Percentiles rank a stretch among this genome's conserved stretches.
Evolutionary conservation across 1,140 invertebrate genomes (phyloP).

Genomic region (Matsumurasca onukii): DNA sequence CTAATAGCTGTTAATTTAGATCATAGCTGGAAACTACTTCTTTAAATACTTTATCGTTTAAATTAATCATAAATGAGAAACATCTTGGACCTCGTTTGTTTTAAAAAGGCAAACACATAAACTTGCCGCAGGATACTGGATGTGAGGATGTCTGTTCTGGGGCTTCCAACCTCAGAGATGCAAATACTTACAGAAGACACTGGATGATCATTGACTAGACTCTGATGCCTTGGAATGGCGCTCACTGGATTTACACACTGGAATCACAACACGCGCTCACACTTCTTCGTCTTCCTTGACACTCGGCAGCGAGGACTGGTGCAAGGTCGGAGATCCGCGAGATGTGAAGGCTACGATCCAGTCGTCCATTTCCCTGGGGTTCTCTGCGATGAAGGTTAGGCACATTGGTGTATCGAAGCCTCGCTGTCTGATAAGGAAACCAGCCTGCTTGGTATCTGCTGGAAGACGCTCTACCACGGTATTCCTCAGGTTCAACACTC

Average conservation of each 20-base stretch:
- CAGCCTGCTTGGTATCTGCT: conserved; percentile 48
- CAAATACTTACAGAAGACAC: neutral
- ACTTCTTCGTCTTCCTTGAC: conserved; percentile 62
- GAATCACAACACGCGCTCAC: conserved; percentile 41
- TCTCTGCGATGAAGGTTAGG: conserved; percentile 59
- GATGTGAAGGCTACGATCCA: conserved; percentile 63
- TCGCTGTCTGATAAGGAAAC: conserved; percentile 59
- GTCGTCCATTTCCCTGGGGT: conserved; percentile 58
- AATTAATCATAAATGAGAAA: too few relatives aligned
- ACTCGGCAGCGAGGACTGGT: conserved; percentile 59
- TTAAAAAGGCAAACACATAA: too few relatives aligned
- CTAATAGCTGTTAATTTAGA: too few relatives aligned
- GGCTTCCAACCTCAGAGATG: neutral
- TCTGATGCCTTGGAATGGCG: neutral
- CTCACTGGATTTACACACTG: neutral
- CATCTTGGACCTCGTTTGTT: too few relatives aligned
- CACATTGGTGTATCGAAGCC: conserved; percentile 60
- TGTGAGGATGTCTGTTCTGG: too few relatives aligned
- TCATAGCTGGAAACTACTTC: too few relatives aligned
- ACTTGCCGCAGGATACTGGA: too few relatives aligned
- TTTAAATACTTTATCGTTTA: too few relatives aligned
- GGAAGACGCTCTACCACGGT: conserved; percentile 55
- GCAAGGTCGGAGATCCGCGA: conserved; percentile 52
- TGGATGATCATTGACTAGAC: too few relatives aligned
- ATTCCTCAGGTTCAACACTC: conserved; percentile 62